Conservation (phyloP, 2,113 vertebrate species). For the Oncorhynchus keta region DNA sequence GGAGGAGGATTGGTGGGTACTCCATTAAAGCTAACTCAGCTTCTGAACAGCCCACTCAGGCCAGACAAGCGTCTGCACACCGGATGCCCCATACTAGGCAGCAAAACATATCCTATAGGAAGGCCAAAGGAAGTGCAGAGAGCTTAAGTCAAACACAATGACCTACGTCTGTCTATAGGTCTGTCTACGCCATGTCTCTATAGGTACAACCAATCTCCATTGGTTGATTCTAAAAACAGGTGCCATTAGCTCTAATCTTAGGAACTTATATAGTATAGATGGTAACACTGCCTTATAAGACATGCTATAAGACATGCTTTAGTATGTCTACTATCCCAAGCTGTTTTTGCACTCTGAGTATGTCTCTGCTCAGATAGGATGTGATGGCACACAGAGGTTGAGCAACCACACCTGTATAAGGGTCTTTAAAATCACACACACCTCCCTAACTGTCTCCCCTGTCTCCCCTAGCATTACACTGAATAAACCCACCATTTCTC, state of each 20-base stretch:
- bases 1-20: not conserved
- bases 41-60: conserved; percentile 13
- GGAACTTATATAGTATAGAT: conserved; percentile 35
- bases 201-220: not conserved
- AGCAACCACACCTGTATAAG: not conserved
- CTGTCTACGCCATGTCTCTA: not conserved
- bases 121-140: conserved; percentile 10
- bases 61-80: conserved; percentile 28
- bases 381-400: not conserved
- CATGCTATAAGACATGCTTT: conserved; percentile 46
- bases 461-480: not conserved
- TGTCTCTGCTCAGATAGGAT: not conserved
- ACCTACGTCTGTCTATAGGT: conserved; percentile 58
- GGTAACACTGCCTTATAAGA: conserved; percentile 36
- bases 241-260: conserved; percentile 40
- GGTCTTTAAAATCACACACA: conserved; percentile 32
- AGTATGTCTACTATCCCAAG: conserved; percentile 40
- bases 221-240: conserved; percentile 53
- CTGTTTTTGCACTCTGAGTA: conserved; percentile 31
- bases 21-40: conserved; percentile 35
- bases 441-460: conserved; percentile 24
- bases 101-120: conserved; percentile 28
- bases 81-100: conserved; percentile 39
- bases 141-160: conserved; percentile 33
- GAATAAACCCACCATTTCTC: conserved; percentile 1